Percentiles rank a stretch among this genome's conserved stretches.
Evolutionary conservation across 2,888 invertebrate species (phyloP).

Genomic region (Pogonocherus hispidulus): DNA sequence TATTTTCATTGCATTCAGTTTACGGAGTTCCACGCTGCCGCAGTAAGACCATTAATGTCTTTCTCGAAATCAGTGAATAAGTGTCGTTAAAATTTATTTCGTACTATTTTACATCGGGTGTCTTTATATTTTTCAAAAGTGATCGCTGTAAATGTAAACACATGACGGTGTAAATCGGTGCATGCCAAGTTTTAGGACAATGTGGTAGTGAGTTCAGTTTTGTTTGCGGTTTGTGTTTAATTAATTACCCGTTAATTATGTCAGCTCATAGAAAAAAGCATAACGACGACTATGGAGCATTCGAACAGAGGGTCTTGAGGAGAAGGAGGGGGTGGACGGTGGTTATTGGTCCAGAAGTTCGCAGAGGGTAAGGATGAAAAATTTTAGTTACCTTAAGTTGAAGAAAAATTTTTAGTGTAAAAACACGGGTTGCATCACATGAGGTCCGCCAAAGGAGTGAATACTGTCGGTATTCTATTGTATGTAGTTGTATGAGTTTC

Average conservation of each 20-base stretch:
- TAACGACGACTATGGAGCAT: slow-evolving; percentile 60
- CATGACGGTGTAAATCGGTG: background rate
- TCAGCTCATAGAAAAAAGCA: slow-evolving; percentile 46
- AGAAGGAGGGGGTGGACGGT: slow-evolving; percentile 83
- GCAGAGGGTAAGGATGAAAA: slow-evolving; percentile 72
- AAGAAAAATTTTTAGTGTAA: no score
- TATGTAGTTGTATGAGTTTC: no score
- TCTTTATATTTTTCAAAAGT: background rate
- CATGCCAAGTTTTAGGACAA: slow-evolving; percentile 28
- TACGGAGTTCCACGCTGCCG: slow-evolving; percentile 33
- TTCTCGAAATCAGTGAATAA: no score
- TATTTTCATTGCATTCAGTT: slow-evolving; percentile 57
- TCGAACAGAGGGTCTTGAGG: slow-evolving; percentile 66
- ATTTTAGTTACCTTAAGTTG: no score
- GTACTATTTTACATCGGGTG: background rate
- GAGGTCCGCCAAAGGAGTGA: no score
- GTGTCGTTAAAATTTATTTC: no score
- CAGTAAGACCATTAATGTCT: slow-evolving; percentile 23
- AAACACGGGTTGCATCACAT: no score
- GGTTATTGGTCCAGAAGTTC: slow-evolving; percentile 79
- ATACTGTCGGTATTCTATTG: no score
- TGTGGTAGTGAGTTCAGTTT: slow-evolving; percentile 21
- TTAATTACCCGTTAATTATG: background rate
- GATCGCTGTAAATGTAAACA: slow-evolving; percentile 27
- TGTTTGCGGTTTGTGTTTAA: slow-evolving; percentile 11